Percentiles rank a stretch among this genome's conserved stretches.
These are phyloP conservation scores for Gambusia affinis DNA, from an alignment of 2,113 vertebrate genomes.

Conservation along the genomic window DNA sequence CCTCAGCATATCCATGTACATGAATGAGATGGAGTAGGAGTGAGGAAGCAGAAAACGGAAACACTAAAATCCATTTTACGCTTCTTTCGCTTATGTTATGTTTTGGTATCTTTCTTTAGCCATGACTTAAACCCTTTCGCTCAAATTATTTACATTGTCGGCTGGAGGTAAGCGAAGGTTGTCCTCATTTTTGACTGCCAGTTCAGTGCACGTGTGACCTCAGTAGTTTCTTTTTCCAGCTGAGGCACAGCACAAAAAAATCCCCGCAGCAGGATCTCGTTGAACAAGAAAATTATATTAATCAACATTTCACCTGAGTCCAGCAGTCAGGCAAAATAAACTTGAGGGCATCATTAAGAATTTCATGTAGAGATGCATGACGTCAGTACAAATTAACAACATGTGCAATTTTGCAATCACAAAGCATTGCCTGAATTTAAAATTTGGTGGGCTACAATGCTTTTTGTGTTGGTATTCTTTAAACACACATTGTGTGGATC, in stretches of 20 bases:
- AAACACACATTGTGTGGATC: background rate
- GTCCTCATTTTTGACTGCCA: constrained; percentile 37
- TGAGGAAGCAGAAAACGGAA: constrained; percentile 34
- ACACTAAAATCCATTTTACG: constrained; percentile 29
- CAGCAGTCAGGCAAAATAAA: constrained; percentile 23
- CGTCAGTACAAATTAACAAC: background rate
- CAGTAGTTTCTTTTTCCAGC: constrained; percentile 38
- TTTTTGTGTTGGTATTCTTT: background rate
- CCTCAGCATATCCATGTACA: constrained; percentile 58
- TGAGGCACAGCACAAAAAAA: constrained; percentile 45
- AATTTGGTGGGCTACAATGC: background rate
- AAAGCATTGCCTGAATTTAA: background rate
- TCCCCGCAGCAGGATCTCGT: constrained; percentile 49
- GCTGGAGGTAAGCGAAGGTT: background rate
- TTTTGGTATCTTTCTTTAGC: constrained; percentile 2
- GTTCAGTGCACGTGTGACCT: constrained; percentile 39
- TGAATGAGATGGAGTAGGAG: constrained; percentile 51
- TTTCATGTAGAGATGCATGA: background rate
- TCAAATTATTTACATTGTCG: background rate
- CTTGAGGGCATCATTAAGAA: background rate
- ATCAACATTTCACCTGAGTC: constrained; percentile 26
- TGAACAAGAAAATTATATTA: constrained; percentile 44
- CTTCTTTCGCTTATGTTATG: constrained; percentile 6
- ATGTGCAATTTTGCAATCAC: background rate
- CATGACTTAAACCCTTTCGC: constrained; percentile 20